These are phyloP conservation scores for Cyrtodaria siliqua DNA, from an alignment of 2,888 invertebrate genomes.

Conservation along the genomic window DNA sequence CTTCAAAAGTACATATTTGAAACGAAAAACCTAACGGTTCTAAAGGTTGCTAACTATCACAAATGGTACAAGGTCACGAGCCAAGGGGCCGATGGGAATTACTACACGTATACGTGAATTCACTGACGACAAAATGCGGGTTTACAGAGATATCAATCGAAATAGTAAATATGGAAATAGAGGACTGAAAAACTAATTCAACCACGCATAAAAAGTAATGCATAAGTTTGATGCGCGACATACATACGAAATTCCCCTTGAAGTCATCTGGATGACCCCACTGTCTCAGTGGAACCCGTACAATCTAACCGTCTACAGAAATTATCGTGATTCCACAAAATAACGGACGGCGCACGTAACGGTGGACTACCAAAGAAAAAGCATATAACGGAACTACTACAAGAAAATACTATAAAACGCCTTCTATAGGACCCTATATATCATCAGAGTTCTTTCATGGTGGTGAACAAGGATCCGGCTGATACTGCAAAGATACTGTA, in stretches of 20 bases:
- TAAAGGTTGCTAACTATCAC: constrained; percentile 58
- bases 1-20: constrained; percentile 44
- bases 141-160: constrained; percentile 70
- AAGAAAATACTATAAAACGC: constrained; percentile 63
- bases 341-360: constrained; percentile 45
- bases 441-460: constrained; percentile 69
- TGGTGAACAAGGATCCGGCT: constrained; percentile 48
- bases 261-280: constrained; percentile 80
- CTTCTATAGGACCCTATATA: too few relatives aligned
- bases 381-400: constrained; percentile 67
- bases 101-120: constrained; percentile 57
- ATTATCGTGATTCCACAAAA: background rate
- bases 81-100: constrained; percentile 59
- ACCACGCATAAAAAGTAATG: constrained; percentile 50
- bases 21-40: constrained; percentile 26
- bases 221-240: constrained; percentile 52
- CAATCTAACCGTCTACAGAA: constrained; percentile 36
- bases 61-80: constrained; percentile 42
- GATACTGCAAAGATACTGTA: constrained; percentile 64
- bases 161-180: constrained; percentile 62
- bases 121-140: constrained; percentile 57
- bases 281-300: constrained; percentile 80
- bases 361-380: constrained; percentile 50
- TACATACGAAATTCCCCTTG: constrained; percentile 80
- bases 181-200: constrained; percentile 50